These are phyloP conservation scores for Trichonephila clavipes DNA, from an alignment of 1,140 invertebrate genomes.

Conservation along the genomic window DNA sequence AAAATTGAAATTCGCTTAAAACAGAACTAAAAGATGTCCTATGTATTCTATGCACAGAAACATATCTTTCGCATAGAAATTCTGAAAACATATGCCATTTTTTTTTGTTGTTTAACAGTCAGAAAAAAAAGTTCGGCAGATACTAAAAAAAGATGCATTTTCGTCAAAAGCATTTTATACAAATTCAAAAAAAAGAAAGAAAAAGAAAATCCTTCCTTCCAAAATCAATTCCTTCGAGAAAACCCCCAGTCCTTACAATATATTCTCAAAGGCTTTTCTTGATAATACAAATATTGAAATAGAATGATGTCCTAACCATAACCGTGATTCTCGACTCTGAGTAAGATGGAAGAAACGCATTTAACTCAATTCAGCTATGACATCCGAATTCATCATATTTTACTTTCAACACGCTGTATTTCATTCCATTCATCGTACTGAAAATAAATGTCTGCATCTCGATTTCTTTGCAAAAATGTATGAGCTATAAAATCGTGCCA, in stretches of 20 bases:
- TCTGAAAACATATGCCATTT: too few relatives aligned
- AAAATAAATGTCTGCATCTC: not conserved
- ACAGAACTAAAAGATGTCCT: too few relatives aligned
- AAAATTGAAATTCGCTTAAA: too few relatives aligned
- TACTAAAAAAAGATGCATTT: not conserved
- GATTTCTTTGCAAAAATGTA: not conserved
- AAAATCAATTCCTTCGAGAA: not conserved
- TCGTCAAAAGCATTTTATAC: not conserved
- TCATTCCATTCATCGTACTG: conserved; percentile 1
- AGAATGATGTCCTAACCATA: not conserved
- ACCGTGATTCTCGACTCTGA: not conserved
- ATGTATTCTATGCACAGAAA: too few relatives aligned
- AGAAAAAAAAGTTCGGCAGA: too few relatives aligned
- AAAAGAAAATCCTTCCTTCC: not conserved
- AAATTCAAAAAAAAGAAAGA: not conserved
- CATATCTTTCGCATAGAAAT: too few relatives aligned
- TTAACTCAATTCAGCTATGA: not conserved
- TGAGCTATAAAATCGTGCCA: not conserved
- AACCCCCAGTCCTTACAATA: not conserved
- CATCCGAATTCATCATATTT: conserved; percentile 34
- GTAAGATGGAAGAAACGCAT: not conserved
- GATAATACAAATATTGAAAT: not conserved
- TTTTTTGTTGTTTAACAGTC: too few relatives aligned
- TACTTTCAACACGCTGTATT: conserved; percentile 3
- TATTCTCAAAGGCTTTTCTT: not conserved